Base-by-base conservation (phyloP, 2,113 vertebrate genomes). In the Triplophysa siluroides region DNA sequence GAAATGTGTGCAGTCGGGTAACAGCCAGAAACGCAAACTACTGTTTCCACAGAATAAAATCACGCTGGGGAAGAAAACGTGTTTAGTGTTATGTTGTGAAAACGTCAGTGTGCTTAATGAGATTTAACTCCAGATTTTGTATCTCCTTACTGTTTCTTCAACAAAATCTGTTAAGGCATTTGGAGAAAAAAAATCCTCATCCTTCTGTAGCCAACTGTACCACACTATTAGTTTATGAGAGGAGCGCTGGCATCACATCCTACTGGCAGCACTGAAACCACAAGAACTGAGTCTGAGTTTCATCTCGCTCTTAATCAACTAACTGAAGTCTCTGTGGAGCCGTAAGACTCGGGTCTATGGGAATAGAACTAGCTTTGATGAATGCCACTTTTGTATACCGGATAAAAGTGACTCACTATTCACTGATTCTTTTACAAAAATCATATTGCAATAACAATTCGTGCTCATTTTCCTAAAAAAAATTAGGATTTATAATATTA, bases 221-320 rank as follows among this genome's bases (percentile, higher is more conserved):
- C 69, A 58, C 54, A 72, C 69, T 72, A 58, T 72, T 52, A 29
- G 19, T 29, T 72, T 72, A 16, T 56, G 69, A 58, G 24, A 54
- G 47, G 24, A 54, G 52, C 6, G 12, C 29, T 72, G 69, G 69
- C 52, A 58, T 58, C 54, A 52, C 12, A 6, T 8, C 7, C 69
- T n/a, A 2, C 69, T 72, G 69, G 52, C 69, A 72, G 47, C 26
- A 38, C 47, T 71, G 69, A 50, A 72, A 72, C 52, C 69, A 72
- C 52, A 72, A 38, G 50, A 50, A 13, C 47, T 14, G 4, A 71
- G 24, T 54, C 65, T 45, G 38, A 68, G 41, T 16, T 72, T 56
- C 69, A 38, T 72, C 69, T 38, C 19, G 19, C 56, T 52, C 69
- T 24, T 41, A 1, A 41, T 72, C 68, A 33, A 54, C 24, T 29